These are phyloP conservation scores for Strongylocentrotus purpuratus DNA, from an alignment of 35 echinoderm and acorn worm species.

Conservation along the genomic window DNA sequence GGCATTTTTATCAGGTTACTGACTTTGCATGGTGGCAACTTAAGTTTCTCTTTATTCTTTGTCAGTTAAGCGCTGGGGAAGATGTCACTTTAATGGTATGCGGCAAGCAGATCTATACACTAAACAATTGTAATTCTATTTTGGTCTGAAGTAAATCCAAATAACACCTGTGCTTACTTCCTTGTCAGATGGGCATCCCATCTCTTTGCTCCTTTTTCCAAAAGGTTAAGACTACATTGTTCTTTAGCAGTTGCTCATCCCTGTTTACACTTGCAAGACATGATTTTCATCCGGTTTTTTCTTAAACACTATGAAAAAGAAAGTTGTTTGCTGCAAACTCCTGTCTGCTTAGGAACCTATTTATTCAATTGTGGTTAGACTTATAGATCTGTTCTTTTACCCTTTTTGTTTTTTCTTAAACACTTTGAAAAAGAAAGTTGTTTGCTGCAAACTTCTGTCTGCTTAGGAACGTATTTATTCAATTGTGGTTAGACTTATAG, in stretches of 20 bases:
- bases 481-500: constrained; percentile 1
- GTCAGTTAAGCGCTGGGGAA: not conserved
- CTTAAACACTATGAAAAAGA: not conserved
- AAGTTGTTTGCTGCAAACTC: not conserved
- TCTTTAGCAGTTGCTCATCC: not conserved
- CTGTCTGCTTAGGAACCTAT: not conserved
- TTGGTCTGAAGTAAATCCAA: not conserved
- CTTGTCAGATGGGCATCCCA: not conserved
- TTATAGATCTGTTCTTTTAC: constrained; percentile 18
- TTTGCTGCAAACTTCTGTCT: not conserved
- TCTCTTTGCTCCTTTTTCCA: not conserved
- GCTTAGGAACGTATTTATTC: not conserved
- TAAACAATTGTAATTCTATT: not conserved
- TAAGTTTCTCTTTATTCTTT: too few species aligned
- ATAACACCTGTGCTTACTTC: not conserved
- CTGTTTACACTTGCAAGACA: not conserved
- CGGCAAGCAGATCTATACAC: not conserved
- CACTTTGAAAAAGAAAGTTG: not conserved
- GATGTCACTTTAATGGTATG: constrained; percentile 11
- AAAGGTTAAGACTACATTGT: constrained; percentile 18
- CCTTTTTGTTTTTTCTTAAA: not conserved
- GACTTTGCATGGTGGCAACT: too few species aligned
- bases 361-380: not conserved
- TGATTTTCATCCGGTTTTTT: not conserved
- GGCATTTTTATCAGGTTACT: too few species aligned